These are phyloP conservation scores for Diglossa cyanea DNA, from an alignment of 2,797 vertebrate species.

Conservation along the genomic window DNA sequence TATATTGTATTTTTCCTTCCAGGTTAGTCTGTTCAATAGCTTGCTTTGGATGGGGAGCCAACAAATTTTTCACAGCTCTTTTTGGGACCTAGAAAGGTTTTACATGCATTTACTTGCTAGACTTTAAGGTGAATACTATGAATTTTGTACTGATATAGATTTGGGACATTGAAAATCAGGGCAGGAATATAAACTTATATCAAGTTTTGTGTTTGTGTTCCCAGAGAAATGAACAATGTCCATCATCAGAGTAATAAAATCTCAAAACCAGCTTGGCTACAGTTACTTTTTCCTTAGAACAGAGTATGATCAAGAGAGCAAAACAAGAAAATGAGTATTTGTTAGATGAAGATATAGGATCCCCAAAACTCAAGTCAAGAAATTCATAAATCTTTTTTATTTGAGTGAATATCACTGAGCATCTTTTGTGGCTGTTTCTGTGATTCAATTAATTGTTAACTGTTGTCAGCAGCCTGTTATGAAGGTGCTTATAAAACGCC, in stretches of 20 bases:
- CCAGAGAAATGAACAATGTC: neutral
- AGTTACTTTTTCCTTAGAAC: neutral
- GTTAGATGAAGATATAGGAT: neutral
- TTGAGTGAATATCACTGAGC: neutral
- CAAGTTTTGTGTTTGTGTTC: neutral
- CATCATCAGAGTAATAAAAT: neutral
- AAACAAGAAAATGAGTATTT: neutral
- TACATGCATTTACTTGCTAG: neutral
- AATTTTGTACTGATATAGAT: neutral
- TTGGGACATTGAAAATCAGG: neutral
- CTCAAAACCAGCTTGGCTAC: neutral
- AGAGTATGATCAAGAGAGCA: neutral
- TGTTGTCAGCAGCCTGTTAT: neutral
- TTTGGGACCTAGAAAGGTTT: neutral
- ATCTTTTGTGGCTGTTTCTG: neutral
- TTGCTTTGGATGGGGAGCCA: fast-evolving
- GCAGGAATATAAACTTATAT: neutral
- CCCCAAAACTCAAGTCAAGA: neutral
- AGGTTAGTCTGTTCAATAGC: neutral
- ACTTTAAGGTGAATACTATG: neutral
- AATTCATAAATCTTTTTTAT: neutral
- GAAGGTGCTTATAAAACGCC: neutral
- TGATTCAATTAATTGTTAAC: neutral
- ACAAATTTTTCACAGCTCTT: neutral
- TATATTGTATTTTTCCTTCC: neutral